A percentile compares a stretch with the other conserved stretches of the same genome.
These are phyloP conservation scores for Epinephelus cyanopodus DNA, from an alignment of 2,113 vertebrate species.

Conservation along the genomic window DNA sequence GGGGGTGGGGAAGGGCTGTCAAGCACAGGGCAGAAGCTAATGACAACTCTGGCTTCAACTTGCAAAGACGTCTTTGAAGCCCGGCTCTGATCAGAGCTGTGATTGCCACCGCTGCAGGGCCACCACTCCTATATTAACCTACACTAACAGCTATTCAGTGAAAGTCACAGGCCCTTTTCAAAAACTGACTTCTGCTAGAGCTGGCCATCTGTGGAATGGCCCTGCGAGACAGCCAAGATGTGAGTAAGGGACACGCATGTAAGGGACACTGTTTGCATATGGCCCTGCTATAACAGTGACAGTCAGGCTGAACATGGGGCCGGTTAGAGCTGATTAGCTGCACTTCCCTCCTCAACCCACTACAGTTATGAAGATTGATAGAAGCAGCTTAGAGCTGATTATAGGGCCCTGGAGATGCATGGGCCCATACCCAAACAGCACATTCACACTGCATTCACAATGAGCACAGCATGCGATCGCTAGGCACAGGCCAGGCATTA, in stretches of 20 bases:
- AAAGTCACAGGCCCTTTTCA: slow-evolving; percentile 74
- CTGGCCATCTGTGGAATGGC: slow-evolving; percentile 67
- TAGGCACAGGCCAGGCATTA: slow-evolving; percentile 73
- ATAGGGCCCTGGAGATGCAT: slow-evolving; percentile 81
- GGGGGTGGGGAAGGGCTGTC: slow-evolving; percentile 70
- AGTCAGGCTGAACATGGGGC: slow-evolving; percentile 75
- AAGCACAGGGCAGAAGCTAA: slow-evolving; percentile 80
- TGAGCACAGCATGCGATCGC: slow-evolving; percentile 74
- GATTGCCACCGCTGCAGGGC: slow-evolving; percentile 78
- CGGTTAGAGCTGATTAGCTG: slow-evolving; percentile 82
- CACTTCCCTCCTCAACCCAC: slow-evolving; percentile 77
- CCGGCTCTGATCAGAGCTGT: slow-evolving; percentile 77
- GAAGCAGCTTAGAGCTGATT: slow-evolving; percentile 83
- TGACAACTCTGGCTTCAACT: slow-evolving; percentile 79
- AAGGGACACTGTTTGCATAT: slow-evolving; percentile 71
- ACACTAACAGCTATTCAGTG: slow-evolving; percentile 76
- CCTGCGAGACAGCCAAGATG: slow-evolving; percentile 49
- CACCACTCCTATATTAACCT: slow-evolving; percentile 80
- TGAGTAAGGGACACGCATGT: slow-evolving; percentile 49
- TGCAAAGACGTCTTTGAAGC: slow-evolving; percentile 79
- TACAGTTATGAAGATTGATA: slow-evolving; percentile 85
- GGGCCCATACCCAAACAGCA: slow-evolving; percentile 78
- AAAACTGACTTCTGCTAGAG: slow-evolving; percentile 57
- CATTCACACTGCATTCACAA: slow-evolving; percentile 78
- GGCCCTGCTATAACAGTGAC: slow-evolving; percentile 70